phyloP scores from a whole-genome alignment of 1,140 invertebrate genomes.

The Triops longicaudatus region DNA sequence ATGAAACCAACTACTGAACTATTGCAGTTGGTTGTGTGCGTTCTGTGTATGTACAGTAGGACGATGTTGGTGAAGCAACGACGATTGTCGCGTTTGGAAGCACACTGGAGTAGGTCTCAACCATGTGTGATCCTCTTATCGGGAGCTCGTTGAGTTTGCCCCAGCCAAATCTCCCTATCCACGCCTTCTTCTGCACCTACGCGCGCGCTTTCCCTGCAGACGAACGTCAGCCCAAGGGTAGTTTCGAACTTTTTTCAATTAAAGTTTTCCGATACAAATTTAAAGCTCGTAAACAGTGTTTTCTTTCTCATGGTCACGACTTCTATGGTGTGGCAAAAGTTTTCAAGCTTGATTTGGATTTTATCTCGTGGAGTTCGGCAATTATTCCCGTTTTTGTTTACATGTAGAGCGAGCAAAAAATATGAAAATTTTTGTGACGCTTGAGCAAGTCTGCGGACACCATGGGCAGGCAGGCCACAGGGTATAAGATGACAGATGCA shows the following conservation, averaged over 20 bases:
- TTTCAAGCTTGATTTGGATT: no score
- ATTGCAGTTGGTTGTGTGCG: no score
- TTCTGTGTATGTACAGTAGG: neutral
- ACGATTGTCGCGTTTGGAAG: neutral
- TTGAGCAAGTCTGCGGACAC: no score
- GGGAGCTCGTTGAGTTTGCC: constrained; percentile 2
- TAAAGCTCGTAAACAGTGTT: neutral
- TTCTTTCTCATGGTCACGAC: neutral
- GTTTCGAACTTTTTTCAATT: neutral
- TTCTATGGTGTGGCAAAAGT: neutral
- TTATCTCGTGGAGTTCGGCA: no score
- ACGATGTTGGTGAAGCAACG: neutral
- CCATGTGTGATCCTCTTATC: constrained; percentile 14
- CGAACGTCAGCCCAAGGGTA: neutral
- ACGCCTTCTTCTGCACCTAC: neutral
- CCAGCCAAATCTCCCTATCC: neutral
- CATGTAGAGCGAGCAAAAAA: no score
- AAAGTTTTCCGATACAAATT: neutral
- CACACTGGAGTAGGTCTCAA: neutral
- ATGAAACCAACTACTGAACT: no score
- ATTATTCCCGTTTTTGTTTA: no score
- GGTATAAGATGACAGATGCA: no score
- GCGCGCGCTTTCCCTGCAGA: neutral
- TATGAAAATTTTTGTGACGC: no score
- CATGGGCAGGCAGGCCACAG: no score